phyloP scores from a whole-genome alignment of 2,797 vertebrate genomes.

The Sylvia borin region DNA sequence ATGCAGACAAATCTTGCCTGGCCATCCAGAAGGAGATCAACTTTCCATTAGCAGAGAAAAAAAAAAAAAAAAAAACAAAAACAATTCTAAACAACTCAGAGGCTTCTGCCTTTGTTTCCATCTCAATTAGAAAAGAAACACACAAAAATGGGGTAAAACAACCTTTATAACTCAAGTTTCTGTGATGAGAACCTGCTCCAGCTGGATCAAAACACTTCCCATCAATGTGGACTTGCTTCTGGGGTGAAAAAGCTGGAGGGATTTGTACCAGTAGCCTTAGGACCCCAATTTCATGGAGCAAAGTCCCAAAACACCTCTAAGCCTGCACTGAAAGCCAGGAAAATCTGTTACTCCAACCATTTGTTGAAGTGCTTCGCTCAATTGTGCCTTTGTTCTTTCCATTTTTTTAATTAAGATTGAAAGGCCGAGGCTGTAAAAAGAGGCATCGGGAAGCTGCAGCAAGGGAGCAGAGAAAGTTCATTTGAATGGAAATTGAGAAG shows the following conservation, averaged over 20 bases:
- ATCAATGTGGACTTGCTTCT: neutral
- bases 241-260: neutral
- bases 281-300: conserved; percentile 9
- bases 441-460: neutral
- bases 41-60: neutral
- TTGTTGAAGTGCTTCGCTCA: conserved; percentile 5
- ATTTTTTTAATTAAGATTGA: conserved; percentile 52
- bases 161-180: neutral
- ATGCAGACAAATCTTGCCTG: neutral
- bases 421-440: neutral
- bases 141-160: neutral
- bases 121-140: conserved; percentile 40
- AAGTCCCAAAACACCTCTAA: neutral
- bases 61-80: too few relatives aligned
- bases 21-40: neutral
- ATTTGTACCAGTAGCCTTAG: neutral
- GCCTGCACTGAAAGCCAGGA: neutral
- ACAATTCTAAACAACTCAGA: neutral
- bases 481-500: conserved; percentile 47
- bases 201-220: neutral
- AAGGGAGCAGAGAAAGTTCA: neutral
- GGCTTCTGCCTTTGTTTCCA: neutral
- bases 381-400: conserved; percentile 22
- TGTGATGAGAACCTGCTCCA: neutral
- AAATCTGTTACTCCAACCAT: conserved; percentile 3